Evolutionary conservation across 2,797 vertebrate species (phyloP).

Genomic region (Leuciscus waleckii): DNA sequence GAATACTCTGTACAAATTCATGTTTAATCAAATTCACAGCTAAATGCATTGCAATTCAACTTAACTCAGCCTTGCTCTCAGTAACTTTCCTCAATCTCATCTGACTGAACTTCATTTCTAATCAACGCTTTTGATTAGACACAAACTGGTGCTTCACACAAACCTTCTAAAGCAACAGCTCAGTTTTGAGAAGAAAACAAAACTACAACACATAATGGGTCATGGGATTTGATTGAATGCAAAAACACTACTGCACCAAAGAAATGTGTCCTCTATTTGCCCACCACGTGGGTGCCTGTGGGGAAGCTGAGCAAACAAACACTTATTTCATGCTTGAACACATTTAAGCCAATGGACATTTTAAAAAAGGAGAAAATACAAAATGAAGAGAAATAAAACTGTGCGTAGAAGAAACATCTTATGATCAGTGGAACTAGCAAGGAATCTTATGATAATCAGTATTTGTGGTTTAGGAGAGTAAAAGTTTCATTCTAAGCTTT

Average conservation of each 20-base stretch:
- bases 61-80: background rate
- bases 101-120: slow-evolving; percentile 22
- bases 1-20: background rate
- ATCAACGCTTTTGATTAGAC: background rate
- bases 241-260: slow-evolving; percentile 16
- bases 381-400: background rate
- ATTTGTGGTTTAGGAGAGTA: background rate
- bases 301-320: slow-evolving; percentile 34
- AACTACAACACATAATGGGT: slow-evolving; percentile 30
- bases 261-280: slow-evolving; percentile 13
- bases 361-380: background rate
- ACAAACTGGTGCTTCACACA: slow-evolving; percentile 1
- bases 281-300: slow-evolving; percentile 17
- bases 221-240: slow-evolving; percentile 27
- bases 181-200: slow-evolving; percentile 4
- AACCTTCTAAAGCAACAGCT: background rate
- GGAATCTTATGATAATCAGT: background rate
- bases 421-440: background rate
- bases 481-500: background rate
- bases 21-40: background rate
- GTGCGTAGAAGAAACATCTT: background rate
- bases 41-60: background rate
- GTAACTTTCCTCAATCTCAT: background rate
- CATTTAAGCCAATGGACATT: slow-evolving; percentile 33
- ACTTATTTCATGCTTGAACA: slow-evolving; percentile 36